phyloP scores from a whole-genome alignment of 2,888 invertebrate species.

The Prenolepis imparis region DNA sequence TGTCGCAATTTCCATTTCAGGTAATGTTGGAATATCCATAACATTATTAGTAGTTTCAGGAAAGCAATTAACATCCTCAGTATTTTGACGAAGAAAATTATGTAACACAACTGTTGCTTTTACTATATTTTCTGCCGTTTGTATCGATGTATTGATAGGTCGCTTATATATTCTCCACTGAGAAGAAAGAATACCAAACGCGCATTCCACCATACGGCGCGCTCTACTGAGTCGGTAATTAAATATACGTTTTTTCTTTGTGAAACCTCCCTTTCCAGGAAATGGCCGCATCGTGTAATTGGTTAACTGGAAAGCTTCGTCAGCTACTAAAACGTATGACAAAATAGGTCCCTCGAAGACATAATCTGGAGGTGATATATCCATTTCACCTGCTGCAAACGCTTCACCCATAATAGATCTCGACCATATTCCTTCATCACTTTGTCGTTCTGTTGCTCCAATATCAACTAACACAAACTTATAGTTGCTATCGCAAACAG shows the following conservation, averaged over 20 bases:
- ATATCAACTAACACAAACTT: not conserved
- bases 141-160: not conserved
- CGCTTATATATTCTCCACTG: not conserved
- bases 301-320: not conserved
- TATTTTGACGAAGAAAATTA: constrained; percentile 13
- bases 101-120: constrained; percentile 1
- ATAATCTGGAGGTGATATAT: not conserved
- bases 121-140: not conserved
- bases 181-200: not conserved
- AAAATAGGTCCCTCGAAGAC: not conserved
- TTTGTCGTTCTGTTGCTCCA: constrained; percentile 2
- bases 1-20: not conserved
- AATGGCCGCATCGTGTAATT: not conserved
- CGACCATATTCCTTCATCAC: constrained; percentile 1
- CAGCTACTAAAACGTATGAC: constrained; percentile 1
- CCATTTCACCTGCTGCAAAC: not conserved
- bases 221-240: constrained; percentile 12
- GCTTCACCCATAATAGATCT: constrained; percentile 9
- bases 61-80: not conserved
- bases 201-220: not conserved
- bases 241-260: not conserved
- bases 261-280: not conserved
- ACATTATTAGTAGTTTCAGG: not conserved
- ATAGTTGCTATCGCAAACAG: constrained; percentile 4
- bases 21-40: not conserved